These are phyloP conservation scores for Drosophila subquinaria DNA, from an alignment of 2,888 invertebrate species.

Conservation along the genomic window DNA sequence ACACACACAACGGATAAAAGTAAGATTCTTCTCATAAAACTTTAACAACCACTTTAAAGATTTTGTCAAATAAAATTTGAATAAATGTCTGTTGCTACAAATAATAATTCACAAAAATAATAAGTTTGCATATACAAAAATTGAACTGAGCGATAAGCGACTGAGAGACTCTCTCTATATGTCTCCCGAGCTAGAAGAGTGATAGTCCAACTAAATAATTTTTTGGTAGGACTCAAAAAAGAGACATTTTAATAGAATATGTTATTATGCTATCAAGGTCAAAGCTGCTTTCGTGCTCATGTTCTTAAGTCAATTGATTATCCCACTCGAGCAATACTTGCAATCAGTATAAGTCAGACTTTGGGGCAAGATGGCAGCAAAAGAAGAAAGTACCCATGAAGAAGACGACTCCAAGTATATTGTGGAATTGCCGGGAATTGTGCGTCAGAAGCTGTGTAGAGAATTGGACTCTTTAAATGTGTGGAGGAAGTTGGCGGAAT, in stretches of 20 bases:
- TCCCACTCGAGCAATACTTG: slow-evolving; percentile 26
- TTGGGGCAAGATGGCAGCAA: slow-evolving; percentile 18
- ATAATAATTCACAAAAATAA: no score
- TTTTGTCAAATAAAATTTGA: no score
- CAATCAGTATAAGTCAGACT: slow-evolving; percentile 21
- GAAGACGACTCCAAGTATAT: slow-evolving; percentile 50
- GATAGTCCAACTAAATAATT: not conserved
- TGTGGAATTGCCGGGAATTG: slow-evolving; percentile 88
- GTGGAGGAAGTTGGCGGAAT: slow-evolving; percentile 92
- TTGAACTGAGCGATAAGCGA: no score
- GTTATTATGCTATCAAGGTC: not conserved
- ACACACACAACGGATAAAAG: no score
- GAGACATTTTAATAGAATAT: not conserved
- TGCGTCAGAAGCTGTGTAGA: slow-evolving; percentile 90
- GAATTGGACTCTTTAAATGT: slow-evolving; percentile 92
- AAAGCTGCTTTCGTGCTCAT: not conserved
- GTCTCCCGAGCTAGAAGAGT: not conserved
- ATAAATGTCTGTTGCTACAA: no score
- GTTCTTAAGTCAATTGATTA: not conserved
- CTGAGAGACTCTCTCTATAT: no score
- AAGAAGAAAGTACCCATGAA: not conserved
- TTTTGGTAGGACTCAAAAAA: not conserved
- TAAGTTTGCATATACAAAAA: no score
- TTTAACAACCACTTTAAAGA: no score
- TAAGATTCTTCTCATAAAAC: no score